Conservation (phyloP, 2,888 invertebrate species). For the Plebejus anna region DNA sequence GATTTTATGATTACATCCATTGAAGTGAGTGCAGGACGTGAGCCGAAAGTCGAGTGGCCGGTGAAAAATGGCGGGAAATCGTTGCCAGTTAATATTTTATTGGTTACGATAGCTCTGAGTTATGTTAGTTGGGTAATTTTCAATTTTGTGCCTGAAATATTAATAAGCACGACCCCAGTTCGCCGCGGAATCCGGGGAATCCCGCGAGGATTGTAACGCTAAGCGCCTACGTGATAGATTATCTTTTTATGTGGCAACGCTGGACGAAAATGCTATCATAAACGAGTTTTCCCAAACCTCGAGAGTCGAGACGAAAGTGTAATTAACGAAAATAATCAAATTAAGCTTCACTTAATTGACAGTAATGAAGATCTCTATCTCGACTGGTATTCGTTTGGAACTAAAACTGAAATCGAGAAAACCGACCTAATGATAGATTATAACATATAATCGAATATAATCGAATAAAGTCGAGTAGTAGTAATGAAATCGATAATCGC, state of each 20-base stretch:
- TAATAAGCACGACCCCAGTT: slow-evolving; percentile 60
- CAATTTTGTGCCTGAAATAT: slow-evolving; percentile 77
- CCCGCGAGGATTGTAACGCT: slow-evolving; percentile 19
- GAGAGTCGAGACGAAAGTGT: neutral
- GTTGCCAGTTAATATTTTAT: slow-evolving; percentile 76
- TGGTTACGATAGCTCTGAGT: slow-evolving; percentile 76
- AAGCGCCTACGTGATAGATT: slow-evolving; percentile 44
- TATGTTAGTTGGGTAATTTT: slow-evolving; percentile 72
- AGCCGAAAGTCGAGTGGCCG: slow-evolving; percentile 61
- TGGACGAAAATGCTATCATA: neutral
- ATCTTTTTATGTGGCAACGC: slow-evolving; percentile 21
- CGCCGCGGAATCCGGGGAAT: slow-evolving; percentile 32
- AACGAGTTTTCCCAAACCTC: neutral
- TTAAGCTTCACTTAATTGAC: neutral
- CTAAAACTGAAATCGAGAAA: slow-evolving; percentile 2
- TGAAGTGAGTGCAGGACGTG: slow-evolving; percentile 70
- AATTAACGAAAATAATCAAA: slow-evolving; percentile 1
- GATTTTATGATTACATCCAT: slow-evolving; percentile 78
- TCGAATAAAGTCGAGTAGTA: slow-evolving; percentile 24
- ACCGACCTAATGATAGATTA: slow-evolving; percentile 12
- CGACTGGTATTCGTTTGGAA: neutral
- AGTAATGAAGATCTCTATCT: slow-evolving; percentile 16
- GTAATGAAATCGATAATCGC: slow-evolving; percentile 41
- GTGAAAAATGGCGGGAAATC: slow-evolving; percentile 74
- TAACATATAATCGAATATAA: neutral